A percentile compares a stretch with the other conserved stretches of the same genome.
These are phyloP conservation scores for Metellina segmentata DNA, from an alignment of 2,888 invertebrate species.

Conservation along the genomic window DNA sequence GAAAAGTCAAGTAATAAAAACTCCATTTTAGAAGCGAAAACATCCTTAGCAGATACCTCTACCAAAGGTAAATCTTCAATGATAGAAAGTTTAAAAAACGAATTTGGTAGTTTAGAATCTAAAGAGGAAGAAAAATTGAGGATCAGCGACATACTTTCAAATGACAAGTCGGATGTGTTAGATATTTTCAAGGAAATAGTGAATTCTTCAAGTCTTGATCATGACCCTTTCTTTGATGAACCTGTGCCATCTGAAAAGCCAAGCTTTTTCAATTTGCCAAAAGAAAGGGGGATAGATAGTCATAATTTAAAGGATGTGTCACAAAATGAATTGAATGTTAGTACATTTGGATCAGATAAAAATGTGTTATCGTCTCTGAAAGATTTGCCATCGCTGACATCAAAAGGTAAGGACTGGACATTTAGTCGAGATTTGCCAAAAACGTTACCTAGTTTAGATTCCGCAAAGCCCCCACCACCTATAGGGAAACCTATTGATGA, in stretches of 20 bases:
- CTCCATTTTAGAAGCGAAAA: not conserved
- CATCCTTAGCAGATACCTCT: not conserved
- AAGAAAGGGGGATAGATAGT: not conserved
- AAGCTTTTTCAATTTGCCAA: constrained; percentile 28
- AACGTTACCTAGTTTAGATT: constrained; percentile 37
- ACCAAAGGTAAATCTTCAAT: constrained; percentile 2
- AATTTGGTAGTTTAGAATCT: constrained; percentile 4
- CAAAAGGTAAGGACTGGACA: constrained; percentile 47
- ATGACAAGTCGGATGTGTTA: not conserved
- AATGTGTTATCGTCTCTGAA: constrained; percentile 39
- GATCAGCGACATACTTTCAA: not conserved
- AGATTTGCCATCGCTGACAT: constrained; percentile 56
- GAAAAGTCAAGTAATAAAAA: not conserved
- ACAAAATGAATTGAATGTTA: not conserved
- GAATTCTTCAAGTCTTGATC: constrained; percentile 35
- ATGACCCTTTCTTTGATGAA: constrained; percentile 74
- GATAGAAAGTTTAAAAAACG: constrained; percentile 40
- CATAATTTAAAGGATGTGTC: constrained; percentile 2
- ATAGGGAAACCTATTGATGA: constrained; percentile 20
- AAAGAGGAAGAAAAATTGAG: not conserved
- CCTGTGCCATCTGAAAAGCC: constrained; percentile 56
- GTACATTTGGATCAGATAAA: constrained; percentile 19
- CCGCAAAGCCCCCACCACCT: not conserved
- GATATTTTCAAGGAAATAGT: constrained; percentile 27
- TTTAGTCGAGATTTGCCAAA: constrained; percentile 23